phyloP scores from a whole-genome alignment of 2,888 invertebrate species.

The Isoperla grammatica region DNA sequence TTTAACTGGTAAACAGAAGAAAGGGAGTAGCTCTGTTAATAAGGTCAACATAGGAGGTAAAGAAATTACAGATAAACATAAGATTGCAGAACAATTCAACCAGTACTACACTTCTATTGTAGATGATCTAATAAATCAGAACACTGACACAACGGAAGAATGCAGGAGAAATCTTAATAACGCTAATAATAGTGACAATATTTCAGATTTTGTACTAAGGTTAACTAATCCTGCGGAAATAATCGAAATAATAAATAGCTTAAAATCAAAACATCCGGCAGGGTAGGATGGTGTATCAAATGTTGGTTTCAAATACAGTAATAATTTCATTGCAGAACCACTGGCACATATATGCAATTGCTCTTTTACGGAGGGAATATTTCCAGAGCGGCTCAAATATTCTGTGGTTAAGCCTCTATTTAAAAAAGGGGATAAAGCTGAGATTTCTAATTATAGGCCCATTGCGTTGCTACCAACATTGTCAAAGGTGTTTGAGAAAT shows the following conservation, averaged over 20 bases:
- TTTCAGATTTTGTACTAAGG: neutral
- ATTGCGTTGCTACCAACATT: constrained; percentile 1
- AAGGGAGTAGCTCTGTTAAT: too few species aligned
- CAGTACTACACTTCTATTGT: too few species aligned
- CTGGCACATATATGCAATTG: neutral
- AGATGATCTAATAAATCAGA: too few species aligned
- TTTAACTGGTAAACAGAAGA: too few species aligned
- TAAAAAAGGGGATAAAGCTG: constrained; percentile 2
- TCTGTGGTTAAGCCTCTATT: constrained; percentile 3
- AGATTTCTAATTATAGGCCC: neutral
- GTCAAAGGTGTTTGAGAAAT: constrained; percentile 3
- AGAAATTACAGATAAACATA: too few species aligned
- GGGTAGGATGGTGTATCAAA: neutral
- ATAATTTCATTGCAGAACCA: neutral
- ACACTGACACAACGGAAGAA: too few species aligned
- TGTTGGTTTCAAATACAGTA: neutral
- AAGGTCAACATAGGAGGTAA: too few species aligned
- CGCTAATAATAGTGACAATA: neutral
- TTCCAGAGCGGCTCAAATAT: constrained; percentile 5
- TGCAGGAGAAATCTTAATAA: too few species aligned
- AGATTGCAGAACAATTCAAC: too few species aligned
- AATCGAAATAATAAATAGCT: neutral
- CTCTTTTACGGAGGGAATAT: constrained; percentile 6
- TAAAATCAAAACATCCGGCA: neutral
- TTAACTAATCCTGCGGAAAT: constrained; percentile 1